Conservation (phyloP, 2,797 vertebrate genomes). For the Aeoliscus strigatus region DNA sequence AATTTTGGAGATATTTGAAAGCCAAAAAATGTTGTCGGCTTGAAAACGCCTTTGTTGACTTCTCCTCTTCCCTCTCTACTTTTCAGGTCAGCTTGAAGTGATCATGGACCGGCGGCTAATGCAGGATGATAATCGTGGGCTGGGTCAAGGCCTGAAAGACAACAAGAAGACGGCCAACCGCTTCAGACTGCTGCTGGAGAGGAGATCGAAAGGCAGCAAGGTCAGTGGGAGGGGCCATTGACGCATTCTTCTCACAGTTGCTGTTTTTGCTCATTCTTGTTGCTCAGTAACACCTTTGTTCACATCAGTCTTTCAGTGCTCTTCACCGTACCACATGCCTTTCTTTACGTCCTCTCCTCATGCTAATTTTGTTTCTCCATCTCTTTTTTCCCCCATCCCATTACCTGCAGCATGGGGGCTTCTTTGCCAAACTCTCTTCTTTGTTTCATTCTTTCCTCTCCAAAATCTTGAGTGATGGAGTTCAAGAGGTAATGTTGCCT, state of each 20-base stretch:
- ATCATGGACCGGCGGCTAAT: conserved; percentile 94
- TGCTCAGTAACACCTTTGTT: conserved; percentile 14
- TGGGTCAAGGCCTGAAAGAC: conserved; percentile 97
- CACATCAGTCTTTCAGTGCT: conserved; percentile 15
- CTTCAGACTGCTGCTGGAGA: conserved; percentile 92
- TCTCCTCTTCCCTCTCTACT: conserved; percentile 6
- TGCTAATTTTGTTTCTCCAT: conserved; percentile 43
- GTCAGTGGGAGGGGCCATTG: conserved; percentile 74
- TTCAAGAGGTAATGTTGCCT: conserved; percentile 80
- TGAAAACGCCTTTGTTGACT: not conserved
- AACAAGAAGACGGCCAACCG: conserved; percentile 89
- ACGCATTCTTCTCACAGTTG: no score
- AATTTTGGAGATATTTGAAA: conserved; percentile 17
- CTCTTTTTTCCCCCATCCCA: conserved; percentile 46
- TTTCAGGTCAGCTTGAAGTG: conserved; percentile 91
- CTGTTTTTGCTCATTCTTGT: conserved; percentile 20
- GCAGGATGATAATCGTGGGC: conserved; percentile 97
- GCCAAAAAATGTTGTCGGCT: no score
- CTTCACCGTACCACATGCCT: conserved; percentile 45
- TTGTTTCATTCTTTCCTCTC: conserved; percentile 81
- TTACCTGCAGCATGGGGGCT: conserved; percentile 77
- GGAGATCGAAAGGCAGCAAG: conserved; percentile 75
- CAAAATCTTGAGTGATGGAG: conserved; percentile 68
- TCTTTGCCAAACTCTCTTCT: conserved; percentile 84
- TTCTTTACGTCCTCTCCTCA: conserved; percentile 18